These are phyloP conservation scores for Aphis craccivora DNA, from an alignment of 1,140 invertebrate genomes.

Conservation along the genomic window DNA sequence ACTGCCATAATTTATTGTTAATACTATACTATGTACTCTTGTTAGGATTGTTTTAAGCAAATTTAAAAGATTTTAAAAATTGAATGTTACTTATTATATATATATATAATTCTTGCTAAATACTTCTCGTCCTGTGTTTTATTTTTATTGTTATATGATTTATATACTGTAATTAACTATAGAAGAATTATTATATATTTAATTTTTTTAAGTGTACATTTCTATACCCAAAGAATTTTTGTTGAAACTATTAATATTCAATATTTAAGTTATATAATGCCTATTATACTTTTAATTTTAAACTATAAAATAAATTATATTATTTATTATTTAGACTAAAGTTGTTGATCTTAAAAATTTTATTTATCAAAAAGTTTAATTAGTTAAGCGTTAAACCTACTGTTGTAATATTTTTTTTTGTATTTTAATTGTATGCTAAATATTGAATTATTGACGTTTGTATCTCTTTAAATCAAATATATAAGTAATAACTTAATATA, in stretches of 20 bases:
- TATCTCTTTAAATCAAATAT: conserved; percentile 17
- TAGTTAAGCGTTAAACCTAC: background rate
- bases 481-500: background rate
- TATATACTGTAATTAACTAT: background rate
- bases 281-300: background rate
- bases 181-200: background rate
- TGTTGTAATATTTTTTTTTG: background rate
- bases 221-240: background rate
- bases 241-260: background rate
- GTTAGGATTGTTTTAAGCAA: background rate
- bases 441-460: background rate
- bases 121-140: background rate
- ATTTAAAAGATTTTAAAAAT: background rate
- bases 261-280: background rate
- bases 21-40: background rate
- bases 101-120: background rate
- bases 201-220: background rate
- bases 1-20: conserved; percentile 26
- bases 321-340: background rate
- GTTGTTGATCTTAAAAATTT: background rate
- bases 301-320: background rate
- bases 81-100: background rate
- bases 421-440: background rate
- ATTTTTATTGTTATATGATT: background rate
- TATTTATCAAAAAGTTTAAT: background rate